phyloP scores from a whole-genome alignment of 2,113 vertebrate species.

The Hemichromis elongatus region DNA sequence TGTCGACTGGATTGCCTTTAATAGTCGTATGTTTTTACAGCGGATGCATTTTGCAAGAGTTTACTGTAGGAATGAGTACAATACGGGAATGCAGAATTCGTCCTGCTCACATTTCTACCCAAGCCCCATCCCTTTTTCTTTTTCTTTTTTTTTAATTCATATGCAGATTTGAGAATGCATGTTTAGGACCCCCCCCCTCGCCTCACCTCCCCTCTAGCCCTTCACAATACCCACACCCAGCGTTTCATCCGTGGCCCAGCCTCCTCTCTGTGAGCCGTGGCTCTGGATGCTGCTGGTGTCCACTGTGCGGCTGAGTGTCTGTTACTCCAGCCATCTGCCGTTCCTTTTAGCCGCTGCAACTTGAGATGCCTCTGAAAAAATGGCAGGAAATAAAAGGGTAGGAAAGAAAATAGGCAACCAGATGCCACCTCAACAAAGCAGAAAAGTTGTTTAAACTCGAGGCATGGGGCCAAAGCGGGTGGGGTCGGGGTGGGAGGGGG shows the following conservation, averaged over 20 bases:
- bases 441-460: conserved; percentile 73
- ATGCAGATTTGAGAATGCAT: conserved; percentile 55
- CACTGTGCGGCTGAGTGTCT: conserved; percentile 72
- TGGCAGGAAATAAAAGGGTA: conserved; percentile 70
- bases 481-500: background rate
- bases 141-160: conserved; percentile 38
- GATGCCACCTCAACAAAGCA: conserved; percentile 74
- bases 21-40: background rate
- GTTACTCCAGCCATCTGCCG: conserved; percentile 82
- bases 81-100: conserved; percentile 45
- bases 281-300: conserved; percentile 65
- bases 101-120: conserved; percentile 16
- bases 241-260: conserved; percentile 41
- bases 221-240: conserved; percentile 44
- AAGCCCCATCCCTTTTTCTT: conserved; percentile 16
- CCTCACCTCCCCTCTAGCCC: conserved; percentile 16
- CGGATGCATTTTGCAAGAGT: background rate
- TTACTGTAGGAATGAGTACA: conserved; percentile 68
- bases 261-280: conserved; percentile 47
- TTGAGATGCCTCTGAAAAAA: conserved; percentile 67
- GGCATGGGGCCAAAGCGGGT: conserved; percentile 21
- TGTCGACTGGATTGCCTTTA: conserved; percentile 17
- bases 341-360: conserved; percentile 76
- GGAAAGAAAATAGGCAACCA: conserved; percentile 78
- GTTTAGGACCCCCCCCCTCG: background rate